Conservation (phyloP, 1,140 invertebrate genomes). For the Tetragonula clypearis region DNA sequence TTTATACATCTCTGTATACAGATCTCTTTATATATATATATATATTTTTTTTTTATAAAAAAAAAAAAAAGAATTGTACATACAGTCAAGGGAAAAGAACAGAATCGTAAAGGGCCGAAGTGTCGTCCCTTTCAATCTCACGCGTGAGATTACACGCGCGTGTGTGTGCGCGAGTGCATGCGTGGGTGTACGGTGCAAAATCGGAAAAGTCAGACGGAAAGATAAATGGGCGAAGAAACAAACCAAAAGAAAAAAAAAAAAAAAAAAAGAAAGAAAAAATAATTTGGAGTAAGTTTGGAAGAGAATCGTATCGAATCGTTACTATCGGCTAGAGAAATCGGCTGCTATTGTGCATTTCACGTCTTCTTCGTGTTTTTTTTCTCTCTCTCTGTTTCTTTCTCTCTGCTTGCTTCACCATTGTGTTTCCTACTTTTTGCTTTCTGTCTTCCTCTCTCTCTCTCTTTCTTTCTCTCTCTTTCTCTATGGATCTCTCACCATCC, state of each 20-base stretch:
- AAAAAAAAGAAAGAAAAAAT: neutral
- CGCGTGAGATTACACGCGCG: constrained; percentile 55
- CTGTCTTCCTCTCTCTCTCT: constrained; percentile 27
- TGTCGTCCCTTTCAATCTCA: constrained; percentile 43
- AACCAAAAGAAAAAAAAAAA: neutral
- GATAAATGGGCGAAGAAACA: neutral
- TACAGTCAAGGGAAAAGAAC: constrained; percentile 26
- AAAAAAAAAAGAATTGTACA: constrained; percentile 4
- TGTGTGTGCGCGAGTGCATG: constrained; percentile 52
- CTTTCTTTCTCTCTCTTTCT: constrained; percentile 29
- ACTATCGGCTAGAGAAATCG: neutral
- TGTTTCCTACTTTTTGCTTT: constrained; percentile 23
- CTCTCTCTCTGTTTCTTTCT: constrained; percentile 19
- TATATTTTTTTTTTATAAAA: constrained; percentile 24
- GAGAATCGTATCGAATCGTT: constrained; percentile 19
- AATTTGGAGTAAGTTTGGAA: neutral
- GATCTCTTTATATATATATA: neutral
- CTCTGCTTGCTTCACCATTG: neutral
- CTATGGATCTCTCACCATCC: neutral
- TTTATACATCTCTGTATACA: neutral
- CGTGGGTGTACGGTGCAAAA: constrained; percentile 78
- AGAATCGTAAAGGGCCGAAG: constrained; percentile 5
- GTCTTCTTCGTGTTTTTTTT: constrained; percentile 45
- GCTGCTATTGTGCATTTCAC: constrained; percentile 23
- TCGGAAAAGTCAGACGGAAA: constrained; percentile 52